Evolutionary conservation across 2,113 vertebrate genomes (phyloP), one percentile per base, ranked within the genome.

Genomic region (Perognathus longimembris): DNA sequence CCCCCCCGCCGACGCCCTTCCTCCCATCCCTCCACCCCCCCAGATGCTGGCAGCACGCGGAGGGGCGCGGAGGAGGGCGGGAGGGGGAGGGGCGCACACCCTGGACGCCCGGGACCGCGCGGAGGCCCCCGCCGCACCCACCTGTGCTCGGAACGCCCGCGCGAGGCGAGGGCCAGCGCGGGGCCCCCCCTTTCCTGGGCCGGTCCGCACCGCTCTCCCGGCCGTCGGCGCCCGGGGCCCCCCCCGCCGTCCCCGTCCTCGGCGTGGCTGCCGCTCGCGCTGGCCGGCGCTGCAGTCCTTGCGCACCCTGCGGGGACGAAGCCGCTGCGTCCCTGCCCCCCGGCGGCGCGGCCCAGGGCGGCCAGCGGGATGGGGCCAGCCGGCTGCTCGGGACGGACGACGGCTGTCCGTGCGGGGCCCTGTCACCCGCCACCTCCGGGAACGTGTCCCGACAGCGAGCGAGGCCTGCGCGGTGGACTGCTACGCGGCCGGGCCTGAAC

Each of bases 201-300:
- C 98, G 98, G 89, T 99, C 98, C 0, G 97, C 88, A 85, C 98
- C 99, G 93, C 98, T 96, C 94, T 98, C 99, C 97, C 98, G 99
- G 96, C 98, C 99, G 28, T 98, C 98, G 84, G 98, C 98, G 0
- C 98, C 98, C 0, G 98, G 97, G 7, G 98, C 98, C 61, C 0
- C 97, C 97, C 1, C 98, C 98, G n/a, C n/a, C n/a, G 0, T 99
- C 99, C 59, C 95, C 97, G 1, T 99, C 99, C 78, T 99, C 99
- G 61, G 96, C 97, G 34, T n/a, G n/a, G n/a, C 98, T 98, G 1
- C 98, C 97, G 1, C 98, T 98, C n/a, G 1, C 98, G 98, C 93
- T 99, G 99, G 97, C 98, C 98, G 32, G 98, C 98, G 0, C 99
- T 97, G 94, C 99, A 99, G 96, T 99, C 99, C 96, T 99, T 99